Base-by-base conservation (phyloP, 2,888 invertebrate genomes). In the Oxytorus armatus region DNA sequence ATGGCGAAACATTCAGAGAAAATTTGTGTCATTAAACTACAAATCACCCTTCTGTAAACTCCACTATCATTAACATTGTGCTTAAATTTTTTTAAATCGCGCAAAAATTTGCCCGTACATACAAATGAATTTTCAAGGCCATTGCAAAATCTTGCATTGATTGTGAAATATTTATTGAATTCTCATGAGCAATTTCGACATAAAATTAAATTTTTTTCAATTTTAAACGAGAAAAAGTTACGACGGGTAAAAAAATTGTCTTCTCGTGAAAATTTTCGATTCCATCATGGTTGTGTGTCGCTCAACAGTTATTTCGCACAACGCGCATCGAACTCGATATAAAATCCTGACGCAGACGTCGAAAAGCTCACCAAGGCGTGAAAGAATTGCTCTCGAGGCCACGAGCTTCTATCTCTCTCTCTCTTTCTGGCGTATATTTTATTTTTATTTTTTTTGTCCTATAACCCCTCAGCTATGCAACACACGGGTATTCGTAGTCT, bases 261-360 rank as follows among this genome's bases (percentile, higher is more conserved):
- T 42, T 61, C 29, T 42, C 59, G 36, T 42, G 69, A 75, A 61
- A 73, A 82, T 82, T n/a, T n/a, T 63, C 51, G 59, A 78, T 69
- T 53, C 55, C 51, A 36, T 70, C 33, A 36, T 61, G 61, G 57
- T 65, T 65, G 23, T 47, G 36, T 47, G 66, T 75, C 69, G 77
- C 66, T 66, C 63, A 68, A 72, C 70, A 25, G 16, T 44, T 59
- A 57, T 73, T 70, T 75, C 49, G 55, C 63, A 55, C 51, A 53
- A 53, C 55, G 72, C 83, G 85, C 87, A 85, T 87, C 85, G 85
- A 86, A 86, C 83, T 86, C 84, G 85, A 85, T 83, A 85, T 36
- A 66, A 74, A 89, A 83, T 85, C 87, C 89, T 89, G 89, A 89
- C 89, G 89, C 83, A 84, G 88, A 86, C 87, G 84, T 89, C 85